Evolutionary conservation across 2,797 vertebrate species (phyloP).

Genomic region (Tokudaia tokunoshimensis): DNA sequence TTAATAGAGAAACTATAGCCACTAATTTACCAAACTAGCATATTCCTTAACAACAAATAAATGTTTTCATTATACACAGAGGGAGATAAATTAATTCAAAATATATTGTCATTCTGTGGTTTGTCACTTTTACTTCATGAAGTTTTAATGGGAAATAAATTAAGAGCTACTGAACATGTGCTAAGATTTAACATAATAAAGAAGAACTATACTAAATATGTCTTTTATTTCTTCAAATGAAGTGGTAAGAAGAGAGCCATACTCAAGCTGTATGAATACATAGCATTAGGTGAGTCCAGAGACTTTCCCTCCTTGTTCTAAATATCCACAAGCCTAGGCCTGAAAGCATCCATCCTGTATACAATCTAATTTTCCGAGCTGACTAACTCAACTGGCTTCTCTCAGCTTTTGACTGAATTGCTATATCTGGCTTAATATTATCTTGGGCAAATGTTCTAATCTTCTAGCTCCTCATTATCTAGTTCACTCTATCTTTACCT

Average conservation of each 20-base stretch:
- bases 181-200: background rate
- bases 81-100: background rate
- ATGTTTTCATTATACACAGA: background rate
- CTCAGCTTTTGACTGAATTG: background rate
- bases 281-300: background rate
- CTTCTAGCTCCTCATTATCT: background rate
- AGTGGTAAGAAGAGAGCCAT: background rate
- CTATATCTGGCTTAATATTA: background rate
- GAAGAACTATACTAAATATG: background rate
- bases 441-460: background rate
- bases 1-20: background rate
- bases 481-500: background rate
- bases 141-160: background rate
- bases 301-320: background rate
- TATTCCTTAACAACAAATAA: background rate
- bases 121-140: background rate
- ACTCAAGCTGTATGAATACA: background rate
- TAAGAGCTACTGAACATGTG: background rate
- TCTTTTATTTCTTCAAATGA: background rate
- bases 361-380: background rate
- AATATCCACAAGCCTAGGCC: background rate
- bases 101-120: background rate
- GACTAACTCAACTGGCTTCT: background rate
- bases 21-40: background rate
- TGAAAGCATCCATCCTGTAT: background rate